Evolutionary conservation across 2,888 invertebrate species (phyloP).

Genomic region (Apocheima hispidaria): DNA sequence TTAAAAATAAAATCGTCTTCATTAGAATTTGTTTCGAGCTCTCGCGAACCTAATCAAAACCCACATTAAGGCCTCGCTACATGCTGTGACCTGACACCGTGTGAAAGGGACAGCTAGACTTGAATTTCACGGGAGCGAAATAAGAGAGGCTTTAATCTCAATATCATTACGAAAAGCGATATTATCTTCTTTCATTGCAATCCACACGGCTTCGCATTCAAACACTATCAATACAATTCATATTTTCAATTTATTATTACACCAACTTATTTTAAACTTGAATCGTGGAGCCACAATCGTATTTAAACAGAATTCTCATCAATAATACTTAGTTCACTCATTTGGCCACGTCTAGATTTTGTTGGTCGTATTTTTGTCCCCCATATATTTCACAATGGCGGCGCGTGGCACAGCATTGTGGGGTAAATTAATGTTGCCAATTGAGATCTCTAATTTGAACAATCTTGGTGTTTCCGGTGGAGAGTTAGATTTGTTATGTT

Average conservation of each 20-base stretch:
- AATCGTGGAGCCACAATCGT: neutral
- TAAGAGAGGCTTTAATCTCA: too few species aligned
- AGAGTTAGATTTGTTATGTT: constrained; percentile 16
- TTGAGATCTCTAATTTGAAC: constrained; percentile 50
- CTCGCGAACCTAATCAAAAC: neutral
- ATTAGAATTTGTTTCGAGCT: neutral
- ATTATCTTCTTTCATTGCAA: constrained; percentile 41
- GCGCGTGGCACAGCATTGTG: constrained; percentile 63
- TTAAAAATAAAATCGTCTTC: neutral
- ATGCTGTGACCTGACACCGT: too few species aligned
- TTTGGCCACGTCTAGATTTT: neutral
- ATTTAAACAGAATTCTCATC: neutral
- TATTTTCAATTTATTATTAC: constrained; percentile 61
- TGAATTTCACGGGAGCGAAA: too few species aligned
- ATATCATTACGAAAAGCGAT: constrained; percentile 20
- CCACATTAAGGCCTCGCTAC: too few species aligned
- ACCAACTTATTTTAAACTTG: neutral
- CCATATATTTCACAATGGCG: constrained; percentile 39
- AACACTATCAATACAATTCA: constrained; percentile 62
- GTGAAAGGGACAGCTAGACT: too few species aligned
- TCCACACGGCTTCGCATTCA: constrained; percentile 64
- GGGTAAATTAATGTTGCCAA: constrained; percentile 64
- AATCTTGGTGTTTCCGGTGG: constrained; percentile 29
- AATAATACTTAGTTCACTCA: neutral
- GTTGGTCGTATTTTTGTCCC: constrained; percentile 17